These are phyloP conservation scores for Carassius auratus DNA, from an alignment of 2,113 vertebrate genomes.

Conservation along the genomic window DNA sequence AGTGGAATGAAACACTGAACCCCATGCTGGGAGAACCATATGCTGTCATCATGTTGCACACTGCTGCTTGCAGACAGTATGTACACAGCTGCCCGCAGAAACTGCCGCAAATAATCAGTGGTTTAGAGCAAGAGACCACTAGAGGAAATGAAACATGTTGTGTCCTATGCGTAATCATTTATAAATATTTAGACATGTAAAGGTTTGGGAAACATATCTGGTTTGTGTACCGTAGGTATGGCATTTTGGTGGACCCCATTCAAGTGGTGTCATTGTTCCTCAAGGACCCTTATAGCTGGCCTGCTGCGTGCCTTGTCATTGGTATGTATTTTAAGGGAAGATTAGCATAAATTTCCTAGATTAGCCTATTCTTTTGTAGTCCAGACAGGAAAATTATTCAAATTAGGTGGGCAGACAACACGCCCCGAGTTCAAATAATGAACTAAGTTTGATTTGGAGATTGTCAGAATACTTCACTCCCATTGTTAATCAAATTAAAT, in stretches of 20 bases:
- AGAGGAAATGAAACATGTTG: neutral
- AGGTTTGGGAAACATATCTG: neutral
- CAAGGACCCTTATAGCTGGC: constrained; percentile 91
- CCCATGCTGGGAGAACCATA: constrained; percentile 59
- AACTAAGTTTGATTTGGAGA: too few species aligned
- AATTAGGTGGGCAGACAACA: neutral
- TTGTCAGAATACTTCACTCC: too few species aligned
- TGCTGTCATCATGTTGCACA: constrained; percentile 54
- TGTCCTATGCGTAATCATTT: neutral
- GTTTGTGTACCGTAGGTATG: constrained; percentile 74
- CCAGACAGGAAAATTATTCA: neutral
- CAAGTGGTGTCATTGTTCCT: constrained; percentile 87
- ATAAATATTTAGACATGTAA: neutral
- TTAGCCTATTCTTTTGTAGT: neutral
- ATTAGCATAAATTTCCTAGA: neutral
- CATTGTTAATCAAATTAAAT: neutral
- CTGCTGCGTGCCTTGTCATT: constrained; percentile 83
- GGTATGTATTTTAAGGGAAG: constrained; percentile 72
- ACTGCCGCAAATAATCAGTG: neutral
- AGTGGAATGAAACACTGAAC: constrained; percentile 27
- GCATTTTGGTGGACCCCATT: constrained; percentile 88
- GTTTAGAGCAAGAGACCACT: constrained; percentile 32
- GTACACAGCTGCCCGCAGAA: constrained; percentile 50
- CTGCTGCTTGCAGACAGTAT: constrained; percentile 45
- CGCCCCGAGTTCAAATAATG: neutral